Base-by-base conservation (phyloP, 2,113 vertebrate species). In the Hemicordylus capensis region DNA sequence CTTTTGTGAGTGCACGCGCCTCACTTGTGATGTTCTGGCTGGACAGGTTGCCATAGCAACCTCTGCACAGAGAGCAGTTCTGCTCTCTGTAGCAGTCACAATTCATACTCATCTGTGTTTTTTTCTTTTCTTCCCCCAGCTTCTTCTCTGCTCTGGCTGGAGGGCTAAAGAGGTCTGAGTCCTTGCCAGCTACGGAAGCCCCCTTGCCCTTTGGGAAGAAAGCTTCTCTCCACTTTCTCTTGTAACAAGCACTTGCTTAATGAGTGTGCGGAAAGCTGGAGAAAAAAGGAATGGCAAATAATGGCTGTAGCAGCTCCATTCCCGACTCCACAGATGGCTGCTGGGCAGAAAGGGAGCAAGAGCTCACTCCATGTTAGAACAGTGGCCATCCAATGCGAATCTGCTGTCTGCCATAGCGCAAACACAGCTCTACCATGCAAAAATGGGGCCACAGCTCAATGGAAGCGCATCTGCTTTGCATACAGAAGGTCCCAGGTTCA, bases 21-120 rank as follows among this genome's bases (percentile, higher is more conserved):
- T 37, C 34, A 26, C 76, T 79, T 39, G 4, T 61, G 85, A 90
- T 90, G 90, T 91, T 83, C 86, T 85, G 89, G 91, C 85, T 90
- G 90, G 87, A 89, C 48, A 85, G 87, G 94, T 95, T 95, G 90
- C 93, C 84, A 94, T 94, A 90, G 94, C 91, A 95, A 94, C 94
- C 51, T 86, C 61, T 0, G 8, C 85, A 88, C 37, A 84, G 61
- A 73, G 80, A 90, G 19, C 70, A 81, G 80, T 81, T 86, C 88
- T 86, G 87, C 87, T 80, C 74, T 89, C 90, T 85, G 75, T 88
- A 83, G 94, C 88, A 12, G 6, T 64, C 85, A 63, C 85, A 88
- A 83, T 92, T 86, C 78, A 59, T 90, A 79, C 44, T 61, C 86
- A 70, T 80, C 75, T 2, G 0, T 12, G 0, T 63, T 82, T 64